Evolutionary conservation across 2,888 invertebrate genomes (phyloP), one percentile per base, ranked within the genome.

Genomic region (Stegana nigrithorax): DNA sequence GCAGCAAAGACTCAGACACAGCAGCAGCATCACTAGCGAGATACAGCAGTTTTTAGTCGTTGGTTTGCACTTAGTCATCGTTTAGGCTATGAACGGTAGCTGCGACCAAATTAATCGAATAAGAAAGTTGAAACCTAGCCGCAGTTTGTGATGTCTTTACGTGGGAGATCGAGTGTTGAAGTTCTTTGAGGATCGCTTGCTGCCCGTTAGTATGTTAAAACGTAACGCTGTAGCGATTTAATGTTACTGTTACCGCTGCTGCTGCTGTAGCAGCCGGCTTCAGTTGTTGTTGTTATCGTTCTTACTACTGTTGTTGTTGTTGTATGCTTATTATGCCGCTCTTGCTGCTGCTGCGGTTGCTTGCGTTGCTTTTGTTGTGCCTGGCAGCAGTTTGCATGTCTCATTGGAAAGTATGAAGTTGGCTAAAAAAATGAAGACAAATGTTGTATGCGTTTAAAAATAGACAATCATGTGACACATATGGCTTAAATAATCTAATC

Each of bases 351-450:
- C 26, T 62, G 60, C 59, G 68, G 62, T 47, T 56, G 59, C 56
- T 69, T 12, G 10, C 53, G 32, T n/a, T 57, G 67, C 65, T 71
- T 71, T 59, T 70, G 66, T 39, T 67, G 67, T 39, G 69, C 68
- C n/a, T n/a, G n/a, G n/a, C n/a, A n/a, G 67, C 67, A 67, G 76
- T 75, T 72, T 60, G 73, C 74, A 78, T 77, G 60, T 80, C 78
- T 75, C 81, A 80, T 77, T 45, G 21, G 62, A 60, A 53, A 39
- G 59, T 61, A 63, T 32, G 27, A 59, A 60, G 56, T 39, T 39
- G n/a, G 51, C 25, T 47, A 56, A 44, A 62, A n/a, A n/a, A n/a
- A n/a, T n/a, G n/a, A n/a, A n/a, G n/a, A n/a, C n/a, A n/a, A n/a
- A n/a, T n/a, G n/a, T n/a, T n/a, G n/a, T n/a, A n/a, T n/a, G n/a